Evolutionary conservation across 2,888 invertebrate genomes (phyloP), one percentile per base, ranked within the genome.

Genomic region (Tetheella fluctuosa): DNA sequence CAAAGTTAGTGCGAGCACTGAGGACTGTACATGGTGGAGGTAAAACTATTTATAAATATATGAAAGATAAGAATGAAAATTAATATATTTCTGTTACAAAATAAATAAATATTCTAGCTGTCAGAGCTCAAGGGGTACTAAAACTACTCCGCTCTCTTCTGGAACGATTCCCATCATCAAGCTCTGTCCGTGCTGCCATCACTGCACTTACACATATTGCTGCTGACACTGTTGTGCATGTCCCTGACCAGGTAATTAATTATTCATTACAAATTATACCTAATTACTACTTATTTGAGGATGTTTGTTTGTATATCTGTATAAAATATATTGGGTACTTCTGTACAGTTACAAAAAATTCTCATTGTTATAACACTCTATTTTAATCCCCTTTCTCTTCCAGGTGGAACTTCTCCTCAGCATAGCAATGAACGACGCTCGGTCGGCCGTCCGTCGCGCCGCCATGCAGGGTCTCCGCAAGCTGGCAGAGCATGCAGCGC

Each of bases 11-110:
- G 60, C 96, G 98, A 0, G 97, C 99, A 54, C 91, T 99, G 60
- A 96, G 98, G 70, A 97, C 98, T 78, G 99, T 99, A 95, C 98
- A 98, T 88, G 98, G 98, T 77, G 97, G 92, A 81, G 92, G 92
- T 91, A 74, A 68, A 39, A 5, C 39, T 56, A 8, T 54, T n/a
- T n/a, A n/a, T n/a, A n/a, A n/a, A n/a, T n/a, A n/a, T n/a, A n/a
- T n/a, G n/a, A n/a, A n/a, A n/a, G n/a, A n/a, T n/a, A n/a, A n/a
- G n/a, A n/a, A n/a, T n/a, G n/a, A n/a, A 6, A 30, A 5, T 30
- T 30, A 8, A 6, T 8, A 30, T 30, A 30, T 30, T 8, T 34
- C 1, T 34, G 34, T 34, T 2, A 3, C 4, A 3, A 10, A 7
- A 48, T 48, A 20, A 10, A 10, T 20, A 48, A 48, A 54, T 58